A percentile compares a stretch with the other conserved stretches of the same genome.
Evolutionary conservation across 2,113 vertebrate genomes (phyloP).

Genomic region (Mastomys natalensis): DNA sequence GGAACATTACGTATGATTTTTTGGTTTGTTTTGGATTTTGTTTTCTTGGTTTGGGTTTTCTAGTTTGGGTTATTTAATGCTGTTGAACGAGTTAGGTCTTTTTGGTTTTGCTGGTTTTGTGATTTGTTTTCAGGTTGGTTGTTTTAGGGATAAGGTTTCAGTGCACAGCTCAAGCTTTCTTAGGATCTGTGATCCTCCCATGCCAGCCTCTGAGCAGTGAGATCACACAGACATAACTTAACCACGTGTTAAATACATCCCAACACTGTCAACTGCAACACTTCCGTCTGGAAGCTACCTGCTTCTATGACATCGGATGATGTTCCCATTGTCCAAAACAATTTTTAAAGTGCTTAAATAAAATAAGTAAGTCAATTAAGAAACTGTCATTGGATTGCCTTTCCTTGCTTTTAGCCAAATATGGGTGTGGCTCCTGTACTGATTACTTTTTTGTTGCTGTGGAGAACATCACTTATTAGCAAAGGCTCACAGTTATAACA

Average conservation of each 20-base stretch:
- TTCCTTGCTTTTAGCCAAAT: constrained; percentile 17
- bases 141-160: background rate
- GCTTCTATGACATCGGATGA: background rate
- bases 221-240: background rate
- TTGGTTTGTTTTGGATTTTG: background rate
- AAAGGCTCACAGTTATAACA: background rate
- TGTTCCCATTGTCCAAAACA: background rate
- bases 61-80: background rate
- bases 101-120: background rate
- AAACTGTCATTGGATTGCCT: background rate
- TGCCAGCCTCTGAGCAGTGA: background rate
- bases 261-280: background rate
- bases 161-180: background rate
- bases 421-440: background rate
- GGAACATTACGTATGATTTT: background rate
- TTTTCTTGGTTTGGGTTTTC: background rate
- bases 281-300: background rate
- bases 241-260: background rate
- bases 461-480: background rate
- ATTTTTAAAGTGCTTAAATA: constrained; percentile 15
- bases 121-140: background rate
- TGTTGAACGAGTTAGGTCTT: background rate
- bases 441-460: background rate
- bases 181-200: background rate
- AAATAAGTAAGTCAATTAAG: constrained; percentile 7